A percentile compares a stretch with the other conserved stretches of the same genome.
phyloP scores from a whole-genome alignment of 2,113 vertebrate genomes.

The Pica pica region DNA sequence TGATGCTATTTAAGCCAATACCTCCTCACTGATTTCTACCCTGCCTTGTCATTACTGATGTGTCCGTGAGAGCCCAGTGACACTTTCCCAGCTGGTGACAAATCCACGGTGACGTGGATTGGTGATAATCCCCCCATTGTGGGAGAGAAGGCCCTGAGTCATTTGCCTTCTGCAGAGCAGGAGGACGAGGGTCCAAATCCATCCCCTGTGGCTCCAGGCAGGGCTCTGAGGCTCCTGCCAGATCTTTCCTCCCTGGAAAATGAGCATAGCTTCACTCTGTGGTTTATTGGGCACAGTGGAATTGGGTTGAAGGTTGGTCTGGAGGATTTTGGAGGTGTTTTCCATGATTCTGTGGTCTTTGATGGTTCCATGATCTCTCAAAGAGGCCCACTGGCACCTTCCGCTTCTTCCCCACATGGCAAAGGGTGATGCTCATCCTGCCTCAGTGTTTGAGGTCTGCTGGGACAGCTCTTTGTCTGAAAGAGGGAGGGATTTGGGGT shows the following conservation, averaged over 20 bases:
- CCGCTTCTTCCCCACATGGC: accelerated
- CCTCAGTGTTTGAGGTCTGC: background rate
- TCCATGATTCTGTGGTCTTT: background rate
- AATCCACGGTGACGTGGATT: background rate
- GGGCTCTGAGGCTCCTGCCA: background rate
- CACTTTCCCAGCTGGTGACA: background rate
- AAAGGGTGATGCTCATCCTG: accelerated
- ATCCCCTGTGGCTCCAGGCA: background rate
- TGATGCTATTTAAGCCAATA: background rate
- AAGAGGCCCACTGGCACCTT: background rate
- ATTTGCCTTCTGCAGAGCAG: background rate
- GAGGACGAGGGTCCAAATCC: background rate
- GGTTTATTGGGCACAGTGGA: background rate
- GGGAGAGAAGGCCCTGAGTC: background rate
- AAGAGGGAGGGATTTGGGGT: background rate
- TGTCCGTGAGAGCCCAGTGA: background rate
- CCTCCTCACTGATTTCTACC: background rate
- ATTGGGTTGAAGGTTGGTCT: too few species aligned
- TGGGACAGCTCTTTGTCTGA: background rate
- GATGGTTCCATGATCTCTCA: background rate
- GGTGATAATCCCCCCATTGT: background rate
- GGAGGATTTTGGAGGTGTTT: background rate
- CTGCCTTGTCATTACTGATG: background rate
- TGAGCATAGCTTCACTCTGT: background rate
- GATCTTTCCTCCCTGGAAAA: background rate